Base-by-base conservation (phyloP, 2,888 invertebrate genomes). In the Chloromyia formosa region DNA sequence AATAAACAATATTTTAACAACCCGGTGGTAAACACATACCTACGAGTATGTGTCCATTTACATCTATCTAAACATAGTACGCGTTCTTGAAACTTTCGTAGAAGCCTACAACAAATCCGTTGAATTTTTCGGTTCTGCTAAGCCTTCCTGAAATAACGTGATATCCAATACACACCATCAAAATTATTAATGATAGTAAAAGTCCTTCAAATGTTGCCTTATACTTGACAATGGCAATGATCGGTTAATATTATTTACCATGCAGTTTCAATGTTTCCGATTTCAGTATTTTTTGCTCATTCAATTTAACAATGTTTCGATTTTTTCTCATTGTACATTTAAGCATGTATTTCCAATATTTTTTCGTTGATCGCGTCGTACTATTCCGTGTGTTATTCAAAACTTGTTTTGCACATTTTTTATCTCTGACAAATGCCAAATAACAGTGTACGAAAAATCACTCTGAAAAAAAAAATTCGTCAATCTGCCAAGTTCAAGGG, bases 191-290 rank as follows among this genome's bases (percentile, higher is more conserved):
- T 18, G 10, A 18, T 18, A 16, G 16, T 56, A 49, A 49, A 49
- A 20, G 66, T 66, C 66, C 66, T 66, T 66, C 66, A 66, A 66
- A 1, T 35, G 22, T 23, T 66, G 23, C 66, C 66, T 66, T 66
- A 45, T 69, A 69, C 69, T 69, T 69, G 69, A 56, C 69, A 69
- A 53, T 69, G 69, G 56, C 69, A 69, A 69, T 69, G 69, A 69
- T 27, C 56, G 53, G 1, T 45, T 49, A 49, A 49, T 49, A 49
- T n/a, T 49, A 49, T 49, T 49, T 49, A n/a, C 49, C 16, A 49
- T 49, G 27, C 27, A 49, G 12, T n/a, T 16, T 66, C 23, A 12
- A 53, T 23, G 14, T 49, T 22, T 20, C 20, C 23, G 22, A 49
- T 49, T n/a, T 23, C 61, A 22, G 22, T 66, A 49, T 35, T 66